phyloP scores from a whole-genome alignment of 2,797 vertebrate genomes.

The Smutsia gigantea region DNA sequence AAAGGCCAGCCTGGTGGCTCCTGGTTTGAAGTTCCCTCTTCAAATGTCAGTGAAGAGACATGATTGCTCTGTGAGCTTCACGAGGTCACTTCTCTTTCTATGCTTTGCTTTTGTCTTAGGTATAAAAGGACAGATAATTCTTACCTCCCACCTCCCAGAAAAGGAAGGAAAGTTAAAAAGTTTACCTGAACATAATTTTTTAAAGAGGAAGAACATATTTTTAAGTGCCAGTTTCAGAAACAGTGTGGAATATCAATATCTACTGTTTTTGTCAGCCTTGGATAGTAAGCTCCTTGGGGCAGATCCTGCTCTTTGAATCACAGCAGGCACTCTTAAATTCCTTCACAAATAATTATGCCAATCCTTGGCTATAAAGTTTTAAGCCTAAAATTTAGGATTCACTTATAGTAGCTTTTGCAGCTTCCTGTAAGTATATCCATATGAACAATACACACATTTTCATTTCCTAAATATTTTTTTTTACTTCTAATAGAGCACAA shows the following conservation, averaged over 20 bases:
- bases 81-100: conserved; percentile 36
- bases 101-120: neutral
- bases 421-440: neutral
- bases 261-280: conserved; percentile 34
- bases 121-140: conserved; percentile 17
- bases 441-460: neutral
- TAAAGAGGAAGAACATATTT: conserved; percentile 2
- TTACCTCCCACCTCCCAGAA: conserved; percentile 3
- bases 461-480: conserved; percentile 49
- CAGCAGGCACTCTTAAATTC: neutral
- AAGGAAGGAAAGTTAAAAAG: conserved; percentile 19
- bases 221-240: conserved; percentile 39
- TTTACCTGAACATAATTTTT: conserved; percentile 44
- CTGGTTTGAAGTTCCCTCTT: neutral
- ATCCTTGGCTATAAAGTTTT: neutral
- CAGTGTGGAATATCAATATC: conserved; percentile 47
- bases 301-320: conserved; percentile 46
- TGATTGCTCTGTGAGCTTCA: conserved; percentile 27
- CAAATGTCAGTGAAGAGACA: neutral
- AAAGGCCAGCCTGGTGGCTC: neutral
- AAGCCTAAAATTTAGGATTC: conserved; percentile 46
- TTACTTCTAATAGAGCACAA: conserved; percentile 43
- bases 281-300: neutral
- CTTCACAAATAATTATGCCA: conserved; percentile 38
- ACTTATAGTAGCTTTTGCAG: conserved; percentile 14